A percentile compares a stretch with the other conserved stretches of the same genome.
phyloP scores from a whole-genome alignment of 2,888 invertebrate genomes.

The Apamea epomidion region DNA sequence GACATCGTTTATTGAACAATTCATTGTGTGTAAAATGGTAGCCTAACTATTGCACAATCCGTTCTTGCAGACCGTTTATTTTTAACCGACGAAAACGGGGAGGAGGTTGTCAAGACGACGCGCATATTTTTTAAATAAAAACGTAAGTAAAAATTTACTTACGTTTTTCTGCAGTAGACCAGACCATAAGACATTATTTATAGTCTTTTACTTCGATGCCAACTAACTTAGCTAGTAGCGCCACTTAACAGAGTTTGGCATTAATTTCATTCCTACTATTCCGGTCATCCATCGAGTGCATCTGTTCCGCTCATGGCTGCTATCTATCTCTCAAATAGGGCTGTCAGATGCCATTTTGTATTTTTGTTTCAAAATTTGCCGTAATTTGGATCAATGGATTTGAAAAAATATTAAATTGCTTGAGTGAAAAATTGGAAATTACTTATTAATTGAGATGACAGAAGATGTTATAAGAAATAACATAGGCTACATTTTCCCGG shows the following conservation, averaged over 20 bases:
- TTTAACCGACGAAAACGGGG: background rate
- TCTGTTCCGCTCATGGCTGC: slow-evolving; percentile 48
- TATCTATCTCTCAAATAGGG: slow-evolving; percentile 42
- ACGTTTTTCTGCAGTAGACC: background rate
- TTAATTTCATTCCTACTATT: slow-evolving; percentile 53
- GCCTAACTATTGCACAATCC: background rate
- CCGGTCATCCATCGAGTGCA: slow-evolving; percentile 48
- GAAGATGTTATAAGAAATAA: too few species aligned
- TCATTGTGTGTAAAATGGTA: background rate
- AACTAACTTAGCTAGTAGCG: background rate
- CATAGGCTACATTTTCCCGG: too few species aligned
- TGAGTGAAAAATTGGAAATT: too few species aligned
- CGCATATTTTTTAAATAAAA: too few species aligned
- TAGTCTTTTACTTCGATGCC: background rate
- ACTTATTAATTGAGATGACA: too few species aligned
- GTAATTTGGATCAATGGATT: background rate
- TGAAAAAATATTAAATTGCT: too few species aligned
- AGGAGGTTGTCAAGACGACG: too few species aligned
- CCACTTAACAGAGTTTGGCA: slow-evolving; percentile 30
- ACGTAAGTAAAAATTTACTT: too few species aligned
- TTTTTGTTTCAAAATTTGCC: background rate
- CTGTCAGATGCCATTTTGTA: background rate
- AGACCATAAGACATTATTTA: background rate
- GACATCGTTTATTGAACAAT: background rate
- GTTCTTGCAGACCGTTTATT: background rate